Base-by-base conservation (phyloP, 2,113 vertebrate species). In the Bufo gargarizans region DNA sequence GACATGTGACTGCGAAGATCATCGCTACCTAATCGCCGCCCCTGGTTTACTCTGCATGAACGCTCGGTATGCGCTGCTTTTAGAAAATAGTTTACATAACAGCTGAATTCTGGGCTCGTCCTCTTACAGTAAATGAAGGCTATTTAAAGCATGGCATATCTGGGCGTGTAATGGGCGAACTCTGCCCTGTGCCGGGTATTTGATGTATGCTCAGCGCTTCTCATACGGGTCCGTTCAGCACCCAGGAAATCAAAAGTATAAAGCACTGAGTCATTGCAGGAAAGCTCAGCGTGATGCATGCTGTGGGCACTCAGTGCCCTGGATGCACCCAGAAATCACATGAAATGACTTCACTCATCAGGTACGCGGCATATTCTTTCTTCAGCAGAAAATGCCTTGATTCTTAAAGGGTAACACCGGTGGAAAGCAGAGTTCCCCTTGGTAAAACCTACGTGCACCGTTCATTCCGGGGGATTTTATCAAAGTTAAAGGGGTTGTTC, bases 71-170 rank as follows among this genome's bases (percentile, higher is more conserved):
- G 45, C 13, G 67, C 81, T 65, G 22, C 81, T 67, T 69, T 69
- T 83, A 83, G 81, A 83, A 69, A 69, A 83, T 55, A 50, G 11
- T 83, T 83, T 83, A 22, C 81, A 83, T 69, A 83, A 83, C 80
- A 67, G 81, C 81, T 83, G 81, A 65, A 83, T 67, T 53, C 43
- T n/a, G 81, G 81, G 19, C 81, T 33, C 33, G 81, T 69, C 47
- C 47, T 22, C 59, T 69, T 83, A 67, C 81, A 83, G 81, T 83
- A 83, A 83, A 83, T 83, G 81, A 50, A 83, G 63, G 47, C 61
- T 83, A 83, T 83, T 69, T 53, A 53, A 69, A 83, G 81, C 81
- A 4, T 83, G 16, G 61, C 81, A 53, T 83, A 47, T 50, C 61
- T 67, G 61, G 61, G 81, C 58, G 61, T 82, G 81, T 82, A 67